Conservation (phyloP, 2,113 vertebrate genomes). For the Cynoglossus semilaevis region DNA sequence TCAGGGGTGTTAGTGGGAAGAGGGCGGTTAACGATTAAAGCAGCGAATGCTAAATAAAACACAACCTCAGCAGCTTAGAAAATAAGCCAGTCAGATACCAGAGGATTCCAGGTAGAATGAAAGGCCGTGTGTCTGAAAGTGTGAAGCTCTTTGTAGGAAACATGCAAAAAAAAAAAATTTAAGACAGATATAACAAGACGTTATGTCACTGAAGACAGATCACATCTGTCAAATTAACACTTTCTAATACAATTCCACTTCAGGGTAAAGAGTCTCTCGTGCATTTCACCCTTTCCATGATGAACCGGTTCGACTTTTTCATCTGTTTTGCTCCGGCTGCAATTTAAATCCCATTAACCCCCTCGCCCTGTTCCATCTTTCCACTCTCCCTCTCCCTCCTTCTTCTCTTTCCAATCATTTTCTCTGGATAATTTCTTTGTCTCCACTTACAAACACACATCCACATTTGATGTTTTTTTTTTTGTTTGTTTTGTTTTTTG, state of each 20-base stretch:
- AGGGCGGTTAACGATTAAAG: constrained; percentile 60
- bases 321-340: constrained; percentile 36
- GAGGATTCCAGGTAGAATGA: constrained; percentile 55
- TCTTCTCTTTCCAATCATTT: constrained; percentile 34
- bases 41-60: constrained; percentile 56
- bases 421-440: constrained; percentile 20
- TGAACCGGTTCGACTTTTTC: constrained; percentile 26
- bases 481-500: neutral
- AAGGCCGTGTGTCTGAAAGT: constrained; percentile 40
- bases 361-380: constrained; percentile 27
- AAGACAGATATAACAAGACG: constrained; percentile 14
- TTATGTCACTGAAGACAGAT: constrained; percentile 5
- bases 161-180: constrained; percentile 19
- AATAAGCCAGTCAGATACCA: constrained; percentile 60
- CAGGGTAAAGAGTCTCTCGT: constrained; percentile 10
- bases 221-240: constrained; percentile 22
- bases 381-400: constrained; percentile 16
- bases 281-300: constrained; percentile 38
- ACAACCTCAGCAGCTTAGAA: constrained; percentile 60
- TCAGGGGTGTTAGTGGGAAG: constrained; percentile 37
- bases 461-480: constrained; percentile 21
- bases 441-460: constrained; percentile 26
- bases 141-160: constrained; percentile 26
- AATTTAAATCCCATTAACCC: constrained; percentile 59
- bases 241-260: constrained; percentile 26